Conservation (phyloP, 2,888 invertebrate genomes). For the Ormyrus nitidulus region DNA sequence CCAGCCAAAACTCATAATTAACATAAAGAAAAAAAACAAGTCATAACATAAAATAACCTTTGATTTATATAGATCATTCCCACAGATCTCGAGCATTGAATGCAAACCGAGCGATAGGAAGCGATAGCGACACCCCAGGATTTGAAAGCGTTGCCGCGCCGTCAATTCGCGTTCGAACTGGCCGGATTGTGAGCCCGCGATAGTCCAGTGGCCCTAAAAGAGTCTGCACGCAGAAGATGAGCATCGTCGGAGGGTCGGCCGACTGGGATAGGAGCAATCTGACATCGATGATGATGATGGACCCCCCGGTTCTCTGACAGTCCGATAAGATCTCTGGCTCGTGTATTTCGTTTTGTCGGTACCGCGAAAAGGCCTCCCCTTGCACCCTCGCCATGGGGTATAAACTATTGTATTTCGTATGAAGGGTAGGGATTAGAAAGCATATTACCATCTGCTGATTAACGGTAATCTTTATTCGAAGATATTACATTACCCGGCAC, state of each 20-base stretch:
- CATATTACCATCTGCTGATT: conserved; percentile 72
- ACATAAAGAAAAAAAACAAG: no score
- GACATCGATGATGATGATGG: conserved; percentile 19
- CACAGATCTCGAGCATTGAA: neutral
- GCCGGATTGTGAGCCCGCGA: conserved; percentile 45
- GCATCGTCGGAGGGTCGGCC: conserved; percentile 6
- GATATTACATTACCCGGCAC: conserved; percentile 61
- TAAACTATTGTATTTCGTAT: conserved; percentile 64
- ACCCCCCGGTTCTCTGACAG: conserved; percentile 60
- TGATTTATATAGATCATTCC: no score
- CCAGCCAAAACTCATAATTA: no score
- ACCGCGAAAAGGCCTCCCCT: conserved; percentile 59
- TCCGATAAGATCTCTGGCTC: conserved; percentile 69
- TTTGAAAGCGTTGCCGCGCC: neutral
- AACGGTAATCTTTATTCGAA: conserved; percentile 67
- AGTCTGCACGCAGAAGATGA: conserved; percentile 35
- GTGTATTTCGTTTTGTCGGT: conserved; percentile 64
- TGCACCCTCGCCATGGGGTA: conserved; percentile 27
- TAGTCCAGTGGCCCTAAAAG: conserved; percentile 55
- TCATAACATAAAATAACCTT: no score
- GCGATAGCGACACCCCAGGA: neutral
- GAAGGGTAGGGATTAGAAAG: conserved; percentile 60
- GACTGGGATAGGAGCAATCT: conserved; percentile 70
- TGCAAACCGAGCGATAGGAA: neutral
- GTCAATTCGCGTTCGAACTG: conserved; percentile 47